phyloP scores from a whole-genome alignment of 2,113 vertebrate species.

The Pristiophorus japonicus region DNA sequence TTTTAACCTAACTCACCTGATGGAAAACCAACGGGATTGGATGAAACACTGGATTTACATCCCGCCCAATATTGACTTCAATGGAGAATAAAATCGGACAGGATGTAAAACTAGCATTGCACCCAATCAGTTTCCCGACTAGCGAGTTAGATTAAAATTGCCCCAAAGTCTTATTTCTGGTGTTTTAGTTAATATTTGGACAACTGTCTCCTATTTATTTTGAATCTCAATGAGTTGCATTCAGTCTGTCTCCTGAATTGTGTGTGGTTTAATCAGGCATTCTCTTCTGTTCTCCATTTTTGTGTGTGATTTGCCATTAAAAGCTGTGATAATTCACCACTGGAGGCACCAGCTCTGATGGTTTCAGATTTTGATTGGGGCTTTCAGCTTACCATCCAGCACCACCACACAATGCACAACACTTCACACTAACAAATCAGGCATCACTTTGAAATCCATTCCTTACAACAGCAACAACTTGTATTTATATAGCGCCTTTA shows the following conservation, averaged over 20 bases:
- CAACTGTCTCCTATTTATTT: background rate
- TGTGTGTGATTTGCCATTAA: background rate
- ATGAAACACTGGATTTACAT: background rate
- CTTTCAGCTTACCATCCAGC: background rate
- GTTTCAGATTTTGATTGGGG: background rate
- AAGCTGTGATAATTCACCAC: background rate
- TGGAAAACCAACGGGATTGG: background rate
- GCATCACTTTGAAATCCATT: background rate
- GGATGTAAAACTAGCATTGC: background rate
- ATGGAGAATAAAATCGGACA: background rate
- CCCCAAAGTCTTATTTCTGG: background rate
- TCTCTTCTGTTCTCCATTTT: background rate
- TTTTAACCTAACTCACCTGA: background rate
- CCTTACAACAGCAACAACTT: background rate
- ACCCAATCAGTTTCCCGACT: background rate
- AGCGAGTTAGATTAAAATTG: background rate
- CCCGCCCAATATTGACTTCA: background rate
- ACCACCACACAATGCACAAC: background rate
- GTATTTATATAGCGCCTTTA: too few relatives aligned
- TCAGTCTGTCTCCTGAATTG: slow-evolving; percentile 7
- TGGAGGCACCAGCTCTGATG: background rate
- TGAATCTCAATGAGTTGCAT: background rate
- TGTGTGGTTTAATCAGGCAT: background rate
- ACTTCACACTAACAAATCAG: background rate
- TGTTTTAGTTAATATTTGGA: background rate